These are phyloP conservation scores for Archegozetes longisetosus DNA, from an alignment of 1,140 invertebrate genomes.

Conservation along the genomic window DNA sequence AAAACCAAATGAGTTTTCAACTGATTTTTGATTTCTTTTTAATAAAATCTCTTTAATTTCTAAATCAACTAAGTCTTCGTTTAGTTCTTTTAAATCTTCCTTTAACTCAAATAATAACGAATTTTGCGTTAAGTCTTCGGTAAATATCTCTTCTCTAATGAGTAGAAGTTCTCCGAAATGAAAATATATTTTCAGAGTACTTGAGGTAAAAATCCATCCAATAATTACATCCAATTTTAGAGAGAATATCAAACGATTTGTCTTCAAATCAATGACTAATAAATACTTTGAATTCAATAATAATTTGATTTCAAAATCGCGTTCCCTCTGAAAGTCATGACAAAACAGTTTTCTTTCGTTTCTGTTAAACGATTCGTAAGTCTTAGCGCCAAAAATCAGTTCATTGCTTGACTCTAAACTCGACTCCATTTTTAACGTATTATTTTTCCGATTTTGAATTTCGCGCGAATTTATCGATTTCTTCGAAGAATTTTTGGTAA, in stretches of 20 bases:
- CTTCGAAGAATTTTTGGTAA: slow-evolving; percentile 33
- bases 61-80: no score
- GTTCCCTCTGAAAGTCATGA: not conserved
- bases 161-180: not conserved
- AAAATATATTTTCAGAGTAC: slow-evolving; percentile 28
- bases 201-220: slow-evolving; percentile 49
- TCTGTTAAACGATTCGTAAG: not conserved
- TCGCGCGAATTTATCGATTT: slow-evolving; percentile 43
- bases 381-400: not conserved
- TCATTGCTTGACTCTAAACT: not conserved
- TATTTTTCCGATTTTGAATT: not conserved
- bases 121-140: not conserved
- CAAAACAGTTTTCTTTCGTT: not conserved
- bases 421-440: not conserved
- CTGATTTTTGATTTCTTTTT: not conserved
- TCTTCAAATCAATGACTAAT: not conserved
- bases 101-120: not conserved
- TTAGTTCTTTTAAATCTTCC: not conserved
- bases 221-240: not conserved
- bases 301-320: not conserved
- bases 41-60: no score
- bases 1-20: not conserved
- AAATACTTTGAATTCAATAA: not conserved
- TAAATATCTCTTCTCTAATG: not conserved
- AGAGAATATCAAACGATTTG: not conserved